Conservation (phyloP, 2,113 vertebrate species). For the rabbit (Oryctolagus cuniculus) region DNA sequence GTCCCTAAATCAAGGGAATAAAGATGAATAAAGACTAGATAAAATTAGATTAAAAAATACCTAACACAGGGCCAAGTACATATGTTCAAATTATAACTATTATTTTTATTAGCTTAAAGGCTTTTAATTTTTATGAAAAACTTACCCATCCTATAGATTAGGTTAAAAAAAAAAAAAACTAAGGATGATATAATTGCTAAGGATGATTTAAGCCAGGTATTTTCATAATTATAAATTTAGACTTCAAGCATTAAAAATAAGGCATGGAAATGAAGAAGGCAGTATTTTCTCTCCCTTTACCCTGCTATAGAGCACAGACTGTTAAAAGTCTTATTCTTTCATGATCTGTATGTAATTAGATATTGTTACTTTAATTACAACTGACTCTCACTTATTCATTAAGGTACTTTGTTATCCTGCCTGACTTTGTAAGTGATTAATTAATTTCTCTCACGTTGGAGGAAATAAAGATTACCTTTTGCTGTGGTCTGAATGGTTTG, state of each 20-base stretch:
- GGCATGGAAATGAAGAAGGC: not conserved
- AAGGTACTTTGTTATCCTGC: slow-evolving; percentile 38
- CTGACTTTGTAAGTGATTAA: slow-evolving; percentile 59
- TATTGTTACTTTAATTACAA: slow-evolving; percentile 66
- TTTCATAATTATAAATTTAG: slow-evolving; percentile 33
- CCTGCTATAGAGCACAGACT: not conserved
- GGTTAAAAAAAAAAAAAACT: not conserved
- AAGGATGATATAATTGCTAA: not conserved
- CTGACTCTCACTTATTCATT: slow-evolving; percentile 56
- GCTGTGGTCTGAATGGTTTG: not conserved
- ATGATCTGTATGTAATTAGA: slow-evolving; percentile 53
- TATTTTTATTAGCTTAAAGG: not conserved
- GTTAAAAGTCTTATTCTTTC: slow-evolving; percentile 13
- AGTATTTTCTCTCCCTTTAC: not conserved
- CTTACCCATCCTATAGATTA: not conserved
- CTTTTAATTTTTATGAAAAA: slow-evolving; percentile 40
- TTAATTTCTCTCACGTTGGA: slow-evolving; percentile 9
- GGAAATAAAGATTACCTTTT: slow-evolving; percentile 8
- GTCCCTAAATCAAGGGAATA: not conserved
- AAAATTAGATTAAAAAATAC: slow-evolving; percentile 24
- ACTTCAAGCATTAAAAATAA: slow-evolving; percentile 20
- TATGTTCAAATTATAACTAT: not conserved
- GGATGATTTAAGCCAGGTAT: slow-evolving; percentile 1
- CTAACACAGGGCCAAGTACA: not conserved
- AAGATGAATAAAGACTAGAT: not conserved